phyloP scores from a whole-genome alignment of 2,113 vertebrate genomes.

The Myocastor coypus region DNA sequence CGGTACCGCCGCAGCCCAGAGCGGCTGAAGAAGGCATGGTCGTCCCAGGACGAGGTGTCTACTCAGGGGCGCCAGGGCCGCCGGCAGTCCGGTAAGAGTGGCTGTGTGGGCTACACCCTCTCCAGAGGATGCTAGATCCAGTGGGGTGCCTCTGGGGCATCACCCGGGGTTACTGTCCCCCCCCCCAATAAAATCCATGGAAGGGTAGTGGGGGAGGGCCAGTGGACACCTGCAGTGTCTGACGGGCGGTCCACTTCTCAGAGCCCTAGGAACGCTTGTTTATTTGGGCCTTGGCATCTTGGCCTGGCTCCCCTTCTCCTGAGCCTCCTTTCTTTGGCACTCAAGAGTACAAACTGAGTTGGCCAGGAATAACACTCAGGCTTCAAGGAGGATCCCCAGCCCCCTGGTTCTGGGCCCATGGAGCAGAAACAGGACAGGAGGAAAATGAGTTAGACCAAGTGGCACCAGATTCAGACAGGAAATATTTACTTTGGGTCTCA shows the following conservation, averaged over 20 bases:
- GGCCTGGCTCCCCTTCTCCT: neutral
- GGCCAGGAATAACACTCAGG: neutral
- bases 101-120: neutral
- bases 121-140: neutral
- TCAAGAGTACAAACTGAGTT: neutral
- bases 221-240: accelerated
- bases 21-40: conserved; percentile 91
- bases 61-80: conserved; percentile 85
- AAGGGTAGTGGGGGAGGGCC: accelerated
- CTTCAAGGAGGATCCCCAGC: neutral
- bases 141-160: accelerated
- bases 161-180: neutral
- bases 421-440: neutral
- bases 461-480: conserved; percentile 76
- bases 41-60: conserved; percentile 87
- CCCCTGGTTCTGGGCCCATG: neutral
- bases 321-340: neutral
- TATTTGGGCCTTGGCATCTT: neutral
- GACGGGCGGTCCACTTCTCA: neutral
- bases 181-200: neutral
- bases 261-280: neutral
- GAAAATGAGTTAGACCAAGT: conserved; percentile 66
- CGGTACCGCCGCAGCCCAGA: conserved; percentile 93
- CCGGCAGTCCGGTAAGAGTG: conserved; percentile 92
- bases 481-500: conserved; percentile 80